Evolutionary conservation across 2,113 vertebrate species (phyloP), one percentile per base, ranked within the genome.

Genomic region (Syngnathoides biaculeatus): DNA sequence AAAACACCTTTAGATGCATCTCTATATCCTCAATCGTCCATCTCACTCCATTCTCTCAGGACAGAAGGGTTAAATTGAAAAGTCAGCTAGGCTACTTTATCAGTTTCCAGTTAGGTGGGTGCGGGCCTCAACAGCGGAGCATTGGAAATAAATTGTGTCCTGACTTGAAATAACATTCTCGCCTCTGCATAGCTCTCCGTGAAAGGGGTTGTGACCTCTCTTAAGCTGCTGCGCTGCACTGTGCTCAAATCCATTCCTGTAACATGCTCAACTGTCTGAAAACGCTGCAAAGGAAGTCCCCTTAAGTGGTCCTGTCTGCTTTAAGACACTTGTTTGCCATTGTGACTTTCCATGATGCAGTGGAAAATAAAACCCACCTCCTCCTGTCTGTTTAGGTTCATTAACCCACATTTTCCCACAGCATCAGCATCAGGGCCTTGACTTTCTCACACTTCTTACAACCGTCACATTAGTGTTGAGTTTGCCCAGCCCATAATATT

Each of bases 151-250:
- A 73, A 82, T 65, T 4, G 65, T 48, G 62, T 72, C 60, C 77
- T 75, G 82, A 79, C 71, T 84, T 78, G 76, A 82, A 65, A 72
- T 71, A 69, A 73, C 58, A 62, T 65, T 67, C 58, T 72, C 17
- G 65, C 68, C 71, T 82, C 57, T 58, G 65, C 73, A 67, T 12
- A 30, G 19, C 66, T 69, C 67, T 69, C 42, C 64, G 63, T 87
- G 79, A 88, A 84, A 86, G 80, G 84, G 84, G 83, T 87, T 69
- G 38, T 71, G 79, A 86, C 81, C 86, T 86, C 69, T 67, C 42
- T 43, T 42, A 50, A 75, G 42, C 67, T 60, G 38, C 48, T 66
- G 68, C 67, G 48, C 80, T 75, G 72, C 56, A 64, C 11, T 65
- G 67, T 15, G 3, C 73, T 74, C 52, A 72, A 74, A 53, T 71